phyloP scores from a whole-genome alignment of 1,140 invertebrate species.

The Agrilus planipennis region DNA sequence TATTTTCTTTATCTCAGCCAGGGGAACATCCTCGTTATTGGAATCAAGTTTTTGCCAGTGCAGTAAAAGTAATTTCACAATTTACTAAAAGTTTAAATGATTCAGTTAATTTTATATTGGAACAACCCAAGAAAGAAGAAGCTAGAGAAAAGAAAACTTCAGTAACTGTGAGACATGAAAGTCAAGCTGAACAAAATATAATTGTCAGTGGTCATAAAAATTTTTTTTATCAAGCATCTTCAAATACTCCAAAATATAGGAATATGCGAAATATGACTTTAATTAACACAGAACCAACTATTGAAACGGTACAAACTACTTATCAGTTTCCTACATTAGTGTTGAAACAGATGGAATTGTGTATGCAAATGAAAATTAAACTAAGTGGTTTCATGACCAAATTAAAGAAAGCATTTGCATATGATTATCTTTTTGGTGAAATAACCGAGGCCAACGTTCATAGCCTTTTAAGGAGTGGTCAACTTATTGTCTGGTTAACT shows the following conservation, averaged over 20 bases:
- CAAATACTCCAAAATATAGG: background rate
- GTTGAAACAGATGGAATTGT: constrained; percentile 5
- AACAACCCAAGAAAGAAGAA: no score
- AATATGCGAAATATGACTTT: background rate
- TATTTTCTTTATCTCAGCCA: constrained; percentile 63
- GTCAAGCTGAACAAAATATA: background rate
- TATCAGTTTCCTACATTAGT: constrained; percentile 10
- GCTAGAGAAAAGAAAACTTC: constrained; percentile 33
- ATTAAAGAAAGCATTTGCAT: constrained; percentile 42
- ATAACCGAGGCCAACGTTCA: constrained; percentile 52
- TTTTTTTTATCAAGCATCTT: background rate
- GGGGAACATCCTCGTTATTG: constrained; percentile 69
- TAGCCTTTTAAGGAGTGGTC: constrained; percentile 49
- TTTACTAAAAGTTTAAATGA: constrained; percentile 48
- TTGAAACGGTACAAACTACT: constrained; percentile 4
- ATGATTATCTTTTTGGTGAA: constrained; percentile 58
- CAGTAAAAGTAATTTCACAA: constrained; percentile 43
- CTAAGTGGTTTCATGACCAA: constrained; percentile 5
- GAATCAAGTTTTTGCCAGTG: constrained; percentile 53
- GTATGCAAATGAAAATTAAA: constrained; percentile 12
- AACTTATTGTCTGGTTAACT: constrained; percentile 54
- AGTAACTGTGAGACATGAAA: background rate
- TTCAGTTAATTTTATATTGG: background rate
- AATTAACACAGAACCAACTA: constrained; percentile 9
- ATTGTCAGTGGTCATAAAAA: background rate